phyloP scores from a whole-genome alignment of 2,797 vertebrate species.

The Pygocentrus nattereri region DNA sequence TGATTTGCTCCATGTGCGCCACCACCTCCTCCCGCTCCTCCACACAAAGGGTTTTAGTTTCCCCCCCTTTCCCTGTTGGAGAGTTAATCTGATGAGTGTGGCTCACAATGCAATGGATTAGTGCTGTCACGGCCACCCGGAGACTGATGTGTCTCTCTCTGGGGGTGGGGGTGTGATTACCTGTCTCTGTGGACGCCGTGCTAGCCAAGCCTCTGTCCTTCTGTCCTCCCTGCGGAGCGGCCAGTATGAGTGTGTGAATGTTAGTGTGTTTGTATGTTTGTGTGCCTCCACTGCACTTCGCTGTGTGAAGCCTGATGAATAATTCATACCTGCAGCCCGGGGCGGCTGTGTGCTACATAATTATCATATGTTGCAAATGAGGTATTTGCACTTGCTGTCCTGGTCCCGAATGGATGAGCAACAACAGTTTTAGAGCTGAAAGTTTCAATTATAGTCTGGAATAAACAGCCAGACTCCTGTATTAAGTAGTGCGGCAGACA shows the following conservation, averaged over 20 bases:
- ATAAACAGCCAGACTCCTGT: slow-evolving; percentile 59
- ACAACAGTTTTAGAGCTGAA: slow-evolving; percentile 51
- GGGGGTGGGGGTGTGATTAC: slow-evolving; percentile 57
- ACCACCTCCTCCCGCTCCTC: slow-evolving; percentile 46
- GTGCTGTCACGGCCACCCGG: slow-evolving; percentile 9
- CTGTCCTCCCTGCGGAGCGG: background rate
- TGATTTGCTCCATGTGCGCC: slow-evolving; percentile 59
- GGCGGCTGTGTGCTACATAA: slow-evolving; percentile 67
- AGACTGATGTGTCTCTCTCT: slow-evolving; percentile 31
- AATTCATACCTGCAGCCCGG: slow-evolving; percentile 70
- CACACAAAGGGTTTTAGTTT: slow-evolving; percentile 55
- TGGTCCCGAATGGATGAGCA: slow-evolving; percentile 62
- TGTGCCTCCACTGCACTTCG: slow-evolving; percentile 33
- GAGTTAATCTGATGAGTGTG: slow-evolving; percentile 67
- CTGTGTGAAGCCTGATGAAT: slow-evolving; percentile 68
- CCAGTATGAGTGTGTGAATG: slow-evolving; percentile 54
- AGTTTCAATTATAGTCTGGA: slow-evolving; percentile 49
- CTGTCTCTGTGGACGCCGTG: slow-evolving; percentile 43
- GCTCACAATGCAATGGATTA: slow-evolving; percentile 40
- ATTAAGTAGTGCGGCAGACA: slow-evolving; percentile 44
- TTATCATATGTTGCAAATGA: slow-evolving; percentile 75
- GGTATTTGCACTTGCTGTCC: slow-evolving; percentile 66
- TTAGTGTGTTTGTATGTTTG: slow-evolving; percentile 39
- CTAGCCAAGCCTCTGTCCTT: slow-evolving; percentile 2
- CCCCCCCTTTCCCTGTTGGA: slow-evolving; percentile 43